phyloP scores from a whole-genome alignment of 2,113 vertebrate genomes.

The Ardeotis arabs region DNA sequence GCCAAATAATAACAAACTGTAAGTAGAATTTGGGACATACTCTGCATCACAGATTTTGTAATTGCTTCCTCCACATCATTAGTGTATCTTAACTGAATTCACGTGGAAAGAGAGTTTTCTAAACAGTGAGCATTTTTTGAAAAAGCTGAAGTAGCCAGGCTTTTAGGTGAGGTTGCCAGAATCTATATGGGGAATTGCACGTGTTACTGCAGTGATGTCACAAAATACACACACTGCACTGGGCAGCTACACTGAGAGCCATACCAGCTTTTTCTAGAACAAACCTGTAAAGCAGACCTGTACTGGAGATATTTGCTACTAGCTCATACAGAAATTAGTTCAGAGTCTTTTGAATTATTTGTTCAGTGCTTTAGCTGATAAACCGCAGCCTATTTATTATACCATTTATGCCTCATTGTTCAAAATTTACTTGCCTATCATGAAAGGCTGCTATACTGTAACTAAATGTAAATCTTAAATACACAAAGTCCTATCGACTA shows the following conservation, averaged over 20 bases:
- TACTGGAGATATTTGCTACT: constrained; percentile 19
- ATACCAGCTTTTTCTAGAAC: not conserved
- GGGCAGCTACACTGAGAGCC: not conserved
- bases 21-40: not conserved
- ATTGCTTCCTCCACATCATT: constrained; percentile 27
- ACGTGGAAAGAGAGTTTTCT: constrained; percentile 39
- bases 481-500: constrained; percentile 42
- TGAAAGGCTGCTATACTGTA: constrained; percentile 53
- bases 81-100: constrained; percentile 64
- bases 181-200: not conserved
- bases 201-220: not conserved
- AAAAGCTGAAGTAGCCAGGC: constrained; percentile 37
- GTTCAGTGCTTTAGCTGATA: constrained; percentile 55
- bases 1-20: not conserved
- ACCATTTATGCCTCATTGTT: constrained; percentile 68
- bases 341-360: constrained; percentile 54
- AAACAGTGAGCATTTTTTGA: constrained; percentile 46
- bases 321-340: constrained; percentile 33
- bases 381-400: constrained; percentile 63
- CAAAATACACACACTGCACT: not conserved
- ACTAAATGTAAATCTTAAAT: constrained; percentile 73
- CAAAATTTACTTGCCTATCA: constrained; percentile 64
- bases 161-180: constrained; percentile 11
- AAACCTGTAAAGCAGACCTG: constrained; percentile 39
- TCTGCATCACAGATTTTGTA: constrained; percentile 25